Percentiles rank a stretch among this genome's conserved stretches.
Evolutionary conservation across 2,113 vertebrate species (phyloP).

Genomic region (Syrrhaptes paradoxus): DNA sequence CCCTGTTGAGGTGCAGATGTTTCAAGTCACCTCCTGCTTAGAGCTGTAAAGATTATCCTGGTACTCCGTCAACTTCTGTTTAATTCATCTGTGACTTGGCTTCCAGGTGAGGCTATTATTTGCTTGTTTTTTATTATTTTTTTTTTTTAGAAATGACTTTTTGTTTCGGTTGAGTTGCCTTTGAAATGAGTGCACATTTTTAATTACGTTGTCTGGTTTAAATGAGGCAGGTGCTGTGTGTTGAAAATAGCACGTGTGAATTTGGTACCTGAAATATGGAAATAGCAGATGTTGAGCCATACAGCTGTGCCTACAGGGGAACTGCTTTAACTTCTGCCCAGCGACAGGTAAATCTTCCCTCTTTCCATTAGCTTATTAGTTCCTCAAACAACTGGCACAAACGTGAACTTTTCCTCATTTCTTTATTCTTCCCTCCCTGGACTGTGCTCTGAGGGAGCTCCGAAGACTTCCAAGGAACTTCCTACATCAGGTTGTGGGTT

Average conservation of each 20-base stretch:
- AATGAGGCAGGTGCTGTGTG: background rate
- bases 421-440: background rate
- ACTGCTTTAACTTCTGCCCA: background rate
- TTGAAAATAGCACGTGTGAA: background rate
- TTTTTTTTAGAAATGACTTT: background rate
- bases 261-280: background rate
- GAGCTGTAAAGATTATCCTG: background rate
- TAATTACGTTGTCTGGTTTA: background rate
- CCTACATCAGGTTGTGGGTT: background rate
- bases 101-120: background rate
- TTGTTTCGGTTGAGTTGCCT: background rate
- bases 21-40: background rate
- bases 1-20: background rate
- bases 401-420: background rate
- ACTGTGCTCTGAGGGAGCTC: background rate
- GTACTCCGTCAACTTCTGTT: background rate
- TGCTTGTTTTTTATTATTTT: background rate
- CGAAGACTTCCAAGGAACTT: background rate
- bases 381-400: background rate
- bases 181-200: background rate
- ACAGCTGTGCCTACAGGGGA: background rate
- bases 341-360: background rate
- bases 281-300: background rate
- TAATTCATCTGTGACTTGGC: background rate
- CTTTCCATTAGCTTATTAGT: background rate